Percentiles rank a stretch among this genome's conserved stretches.
Evolutionary conservation across 2,888 invertebrate genomes (phyloP).

Genomic region (Spisula subtruncata): DNA sequence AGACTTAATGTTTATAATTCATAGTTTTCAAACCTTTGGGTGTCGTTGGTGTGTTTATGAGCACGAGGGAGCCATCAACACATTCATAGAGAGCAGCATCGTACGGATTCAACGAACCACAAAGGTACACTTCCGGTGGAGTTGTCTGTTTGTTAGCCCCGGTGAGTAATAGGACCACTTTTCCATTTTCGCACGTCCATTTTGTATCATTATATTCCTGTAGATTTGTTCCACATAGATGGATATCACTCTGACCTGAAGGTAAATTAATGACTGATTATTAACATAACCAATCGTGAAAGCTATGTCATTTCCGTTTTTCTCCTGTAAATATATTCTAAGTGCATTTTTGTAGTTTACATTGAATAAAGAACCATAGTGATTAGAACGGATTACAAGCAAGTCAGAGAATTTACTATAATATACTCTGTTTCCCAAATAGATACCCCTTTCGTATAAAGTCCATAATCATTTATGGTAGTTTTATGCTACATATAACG

Average conservation of each 20-base stretch:
- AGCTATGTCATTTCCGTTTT: too few species aligned
- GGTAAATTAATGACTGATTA: background rate
- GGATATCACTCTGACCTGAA: background rate
- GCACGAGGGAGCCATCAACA: background rate
- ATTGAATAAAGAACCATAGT: too few species aligned
- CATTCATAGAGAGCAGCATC: background rate
- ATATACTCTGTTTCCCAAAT: too few species aligned
- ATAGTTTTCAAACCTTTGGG: background rate
- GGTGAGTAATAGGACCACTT: background rate
- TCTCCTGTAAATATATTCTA: too few species aligned
- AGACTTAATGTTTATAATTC: too few species aligned
- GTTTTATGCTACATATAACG: too few species aligned
- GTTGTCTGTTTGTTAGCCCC: background rate
- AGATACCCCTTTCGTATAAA: too few species aligned
- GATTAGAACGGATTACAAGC: too few species aligned
- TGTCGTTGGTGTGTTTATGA: background rate
- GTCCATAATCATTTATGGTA: too few species aligned
- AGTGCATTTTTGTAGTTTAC: too few species aligned
- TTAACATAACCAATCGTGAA: background rate
- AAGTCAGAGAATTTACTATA: too few species aligned
- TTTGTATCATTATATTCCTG: background rate
- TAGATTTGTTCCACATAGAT: background rate
- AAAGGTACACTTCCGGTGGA: background rate
- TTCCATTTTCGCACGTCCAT: background rate
- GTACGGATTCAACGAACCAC: background rate